Base-by-base conservation (phyloP, 2,113 vertebrate species). In the Isichthys henryi region DNA sequence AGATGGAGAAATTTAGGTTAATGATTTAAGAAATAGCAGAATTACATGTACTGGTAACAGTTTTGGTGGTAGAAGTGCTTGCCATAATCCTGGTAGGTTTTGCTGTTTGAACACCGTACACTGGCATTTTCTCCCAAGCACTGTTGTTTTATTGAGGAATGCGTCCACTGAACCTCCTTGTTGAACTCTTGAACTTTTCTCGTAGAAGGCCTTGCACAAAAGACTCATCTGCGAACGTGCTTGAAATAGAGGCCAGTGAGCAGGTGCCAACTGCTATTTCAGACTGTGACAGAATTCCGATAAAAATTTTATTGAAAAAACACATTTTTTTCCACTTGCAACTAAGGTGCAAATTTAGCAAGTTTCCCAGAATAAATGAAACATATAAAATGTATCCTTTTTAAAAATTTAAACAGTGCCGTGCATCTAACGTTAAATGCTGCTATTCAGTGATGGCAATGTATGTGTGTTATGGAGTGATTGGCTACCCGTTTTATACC, bases 161-260 rank as follows among this genome's bases (percentile, higher is more conserved):
- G 82, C 91, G 89, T 93, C 91, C 91, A 90, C 92, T 66, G 49
- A 92, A 90, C 52, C 9, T 23, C 90, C 92, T 93, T 23, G 91
- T 93, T 93, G 93, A 95, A 94, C 93, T 92, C 83, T 91, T 93
- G 90, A 93, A 92, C 92, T 88, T 91, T 84, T 88, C 90, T 80
- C 88, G 45, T 88, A 83, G 56, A 53, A 45, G 48, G 45, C 43
- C 35, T 11, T 77, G 50, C 9, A 46, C 27, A 74, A 74, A 70
- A 89, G 89, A 48, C 62, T 48, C 43, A 49, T 17, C 87, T 66
- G 70, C 8, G 90, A 48, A 66, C 39, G 91, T 62, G 62, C 53
- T 53, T 43, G 39, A 66, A 52, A 53, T 90, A 83, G 21, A 45
- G 2, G 82, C 88, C 70, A 50, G 49, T 87, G 90, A 92, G 88